These are phyloP conservation scores for Columbina picui DNA, from an alignment of 2,113 vertebrate genomes.

Conservation along the genomic window DNA sequence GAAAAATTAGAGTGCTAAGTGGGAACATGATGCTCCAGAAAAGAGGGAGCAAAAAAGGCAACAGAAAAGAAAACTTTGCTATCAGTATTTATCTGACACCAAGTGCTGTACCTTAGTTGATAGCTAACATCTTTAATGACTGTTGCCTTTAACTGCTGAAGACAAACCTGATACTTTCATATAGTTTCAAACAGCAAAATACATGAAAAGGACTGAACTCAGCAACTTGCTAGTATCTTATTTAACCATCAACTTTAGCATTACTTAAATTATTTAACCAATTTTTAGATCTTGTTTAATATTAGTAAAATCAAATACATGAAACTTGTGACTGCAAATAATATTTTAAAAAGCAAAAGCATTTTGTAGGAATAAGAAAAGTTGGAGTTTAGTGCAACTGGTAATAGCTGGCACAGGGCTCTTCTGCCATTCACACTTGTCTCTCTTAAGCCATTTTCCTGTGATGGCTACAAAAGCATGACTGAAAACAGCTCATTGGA, in stretches of 20 bases:
- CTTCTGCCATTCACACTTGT: neutral
- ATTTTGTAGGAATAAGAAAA: neutral
- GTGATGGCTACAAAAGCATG: neutral
- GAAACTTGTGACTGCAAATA: neutral
- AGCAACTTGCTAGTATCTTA: neutral
- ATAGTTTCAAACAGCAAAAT: neutral
- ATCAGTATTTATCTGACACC: neutral
- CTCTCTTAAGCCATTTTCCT: neutral
- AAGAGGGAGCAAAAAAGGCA: neutral
- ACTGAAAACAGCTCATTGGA: neutral
- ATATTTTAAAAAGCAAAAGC: neutral
- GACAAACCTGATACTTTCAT: neutral
- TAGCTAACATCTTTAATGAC: neutral
- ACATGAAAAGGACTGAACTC: neutral
- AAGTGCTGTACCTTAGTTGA: neutral
- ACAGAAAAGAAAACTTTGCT: neutral
- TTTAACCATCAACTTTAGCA: neutral
- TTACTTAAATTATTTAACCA: neutral
- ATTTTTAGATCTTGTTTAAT: neutral
- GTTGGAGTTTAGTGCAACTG: neutral
- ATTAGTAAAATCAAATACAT: neutral
- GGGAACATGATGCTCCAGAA: fast-evolving
- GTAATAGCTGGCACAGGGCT: neutral
- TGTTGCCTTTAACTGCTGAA: neutral
- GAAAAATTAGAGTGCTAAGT: neutral